Conservation (phyloP, 2,797 vertebrate genomes). For the Mormyrops boulengeri region DNA sequence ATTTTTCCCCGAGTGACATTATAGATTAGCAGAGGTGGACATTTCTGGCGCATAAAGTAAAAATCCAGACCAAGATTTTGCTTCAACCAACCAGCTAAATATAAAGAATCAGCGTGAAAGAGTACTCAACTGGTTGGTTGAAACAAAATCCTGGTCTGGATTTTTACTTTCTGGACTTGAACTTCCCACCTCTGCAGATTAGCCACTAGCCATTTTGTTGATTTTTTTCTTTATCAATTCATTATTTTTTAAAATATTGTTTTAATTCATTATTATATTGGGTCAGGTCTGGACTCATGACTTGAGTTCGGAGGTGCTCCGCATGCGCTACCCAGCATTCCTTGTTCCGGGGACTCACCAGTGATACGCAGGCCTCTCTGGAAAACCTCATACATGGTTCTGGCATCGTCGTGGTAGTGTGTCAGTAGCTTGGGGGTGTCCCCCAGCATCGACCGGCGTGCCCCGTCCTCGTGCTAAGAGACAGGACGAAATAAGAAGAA, state of each 20-base stretch:
- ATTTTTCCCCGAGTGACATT: not conserved
- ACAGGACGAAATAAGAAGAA: not conserved
- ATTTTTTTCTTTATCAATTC: not conserved
- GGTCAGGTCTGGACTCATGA: not conserved
- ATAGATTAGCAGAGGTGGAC: not conserved
- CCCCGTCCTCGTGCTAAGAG: conserved; percentile 66
- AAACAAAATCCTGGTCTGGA: not conserved
- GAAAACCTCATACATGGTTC: conserved; percentile 94
- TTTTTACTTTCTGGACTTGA: not conserved
- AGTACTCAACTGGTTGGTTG: not conserved
- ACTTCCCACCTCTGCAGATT: not conserved
- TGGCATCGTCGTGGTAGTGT: conserved; percentile 88
- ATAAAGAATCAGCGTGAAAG: not conserved
- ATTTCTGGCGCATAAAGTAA: not conserved
- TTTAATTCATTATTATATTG: not conserved
- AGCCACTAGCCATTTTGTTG: not conserved
- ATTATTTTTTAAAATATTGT: not conserved
- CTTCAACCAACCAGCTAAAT: not conserved
- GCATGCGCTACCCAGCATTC: not conserved
- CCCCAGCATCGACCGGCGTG: conserved; percentile 79
- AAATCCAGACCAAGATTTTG: not conserved
- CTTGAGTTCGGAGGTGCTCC: not conserved
- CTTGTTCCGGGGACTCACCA: conserved; percentile 60
- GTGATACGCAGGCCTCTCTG: conserved; percentile 86
- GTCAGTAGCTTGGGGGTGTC: conserved; percentile 72